Base-by-base conservation (phyloP, 2,797 vertebrate species). In the Tadarida brasiliensis region DNA sequence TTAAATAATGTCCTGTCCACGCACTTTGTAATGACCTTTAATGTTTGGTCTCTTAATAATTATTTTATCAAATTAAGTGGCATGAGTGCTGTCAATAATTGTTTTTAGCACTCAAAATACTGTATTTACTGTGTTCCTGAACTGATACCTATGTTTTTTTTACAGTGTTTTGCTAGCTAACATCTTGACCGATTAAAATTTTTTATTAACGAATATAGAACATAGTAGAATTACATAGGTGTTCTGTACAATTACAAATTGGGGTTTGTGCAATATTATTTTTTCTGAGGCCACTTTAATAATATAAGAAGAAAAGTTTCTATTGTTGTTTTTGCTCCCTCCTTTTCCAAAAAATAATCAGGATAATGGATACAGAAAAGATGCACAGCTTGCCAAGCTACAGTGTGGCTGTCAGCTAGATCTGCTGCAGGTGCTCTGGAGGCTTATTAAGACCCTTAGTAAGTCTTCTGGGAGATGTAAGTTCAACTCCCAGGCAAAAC, bases 61-160 rank as follows among this genome's bases (percentile, higher is more conserved):
- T 91, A 59, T 78, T 81, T 76, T 59, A 85, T 80, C 47, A 87
- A 91, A n/a, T 35, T 33, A 12, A 78, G 39, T 80, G 33, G 30
- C n/a, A 10, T 47, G 7, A 65, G 35, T 56, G 17, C 19, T 73
- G 9, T 76, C 20, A 39, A n/a, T 51, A 90, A 77, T 78, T 70
- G 26, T 12, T 68, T 77, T n/a, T 22, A 86, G 47, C 56, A 47
- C 63, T 71, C 92, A 68, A 82, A 95, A 81, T 73, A 57, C 67
- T 97, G 14, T 87, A 47, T 94, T 98, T 95, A 84, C 90, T 98
- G 91, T 81, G 83, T 95, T 95, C n/a, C 76, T 91, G 16, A 61
- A 59, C 47, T 84, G 24, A 63, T n/a, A 85, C 91, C 95, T 98
- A 0, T 94, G 93, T 96, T 98, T 97, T 97, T 98, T 85, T 57